Base-by-base conservation (phyloP, 2,797 vertebrate species). In the Karalla daura region DNA sequence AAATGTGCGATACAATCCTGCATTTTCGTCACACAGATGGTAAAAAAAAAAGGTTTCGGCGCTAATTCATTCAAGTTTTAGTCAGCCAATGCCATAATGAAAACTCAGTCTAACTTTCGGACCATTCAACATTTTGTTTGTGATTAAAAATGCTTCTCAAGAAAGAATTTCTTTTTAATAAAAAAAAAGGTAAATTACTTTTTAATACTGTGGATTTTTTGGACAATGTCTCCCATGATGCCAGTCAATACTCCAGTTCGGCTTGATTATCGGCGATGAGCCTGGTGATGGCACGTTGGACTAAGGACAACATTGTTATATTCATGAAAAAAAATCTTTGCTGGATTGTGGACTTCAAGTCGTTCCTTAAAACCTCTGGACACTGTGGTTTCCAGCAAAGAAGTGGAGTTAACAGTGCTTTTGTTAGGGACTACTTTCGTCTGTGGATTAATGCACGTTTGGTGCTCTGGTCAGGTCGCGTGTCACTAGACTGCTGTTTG, bases 391-490 rank as follows among this genome's bases (percentile, higher is more conserved):
- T 56, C 40, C 3, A 28, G 12, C 20, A 51, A 39, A 50, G 43
- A 47, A 63, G 8, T 39, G 14, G 23, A 50, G 11, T 21, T 41
- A 54, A 32, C 10, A 71, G 69, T 76, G 72, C 66, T 58, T 66
- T 63, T 53, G 41, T 74, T 61, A 37, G 53, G 63, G 72, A 68
- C 36, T 62, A 47, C 44, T 71, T 71, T 53, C 4, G 39, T 30
- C 5, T 18, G 58, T 1, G 4, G n/a, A 52, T 32, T 37, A 53
- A 51, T 20, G 47, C 14, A 53, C 32, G 41, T 35, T 32, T 49
- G 27, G 23, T 11, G 41, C 20, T 44, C 24, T 27, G 13, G 54
- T 61, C 10, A 36, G 25, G 37, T 47, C 56, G 56, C 32, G 41
- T 7, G 30, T 53, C 37, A 54, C 17, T 0, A 5, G 18, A 23